Evolutionary conservation across 2,888 invertebrate genomes (phyloP).

Genomic region (Zonitis immaculata): DNA sequence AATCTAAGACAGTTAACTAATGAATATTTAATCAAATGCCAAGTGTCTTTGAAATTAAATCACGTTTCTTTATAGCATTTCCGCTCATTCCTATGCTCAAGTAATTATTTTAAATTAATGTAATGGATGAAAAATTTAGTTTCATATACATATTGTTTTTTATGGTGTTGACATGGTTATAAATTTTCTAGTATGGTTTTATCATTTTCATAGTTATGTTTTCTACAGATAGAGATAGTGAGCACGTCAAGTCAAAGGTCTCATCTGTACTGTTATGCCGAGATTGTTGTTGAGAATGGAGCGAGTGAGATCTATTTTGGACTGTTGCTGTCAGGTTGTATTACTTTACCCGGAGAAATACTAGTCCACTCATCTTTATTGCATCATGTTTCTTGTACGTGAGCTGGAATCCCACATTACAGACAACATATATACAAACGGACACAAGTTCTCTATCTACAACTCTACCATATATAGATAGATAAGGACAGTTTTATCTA

Average conservation of each 20-base stretch:
- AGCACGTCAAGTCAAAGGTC: slow-evolving; percentile 16
- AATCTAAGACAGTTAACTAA: not conserved
- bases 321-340: slow-evolving; percentile 22
- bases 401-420: slow-evolving; percentile 33
- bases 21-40: not conserved
- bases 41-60: not conserved
- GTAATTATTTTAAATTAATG: no score
- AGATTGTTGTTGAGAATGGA: slow-evolving; percentile 6
- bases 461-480: no score
- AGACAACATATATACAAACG: no score
- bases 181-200: not conserved
- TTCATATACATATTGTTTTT: not conserved
- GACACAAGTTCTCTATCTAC: no score
- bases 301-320: slow-evolving; percentile 12
- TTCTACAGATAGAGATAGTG: not conserved
- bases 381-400: slow-evolving; percentile 42
- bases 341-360: slow-evolving; percentile 21
- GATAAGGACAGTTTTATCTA: no score
- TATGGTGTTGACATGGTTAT: not conserved
- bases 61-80: no score
- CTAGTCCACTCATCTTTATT: slow-evolving; percentile 42
- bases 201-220: not conserved
- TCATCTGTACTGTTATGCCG: slow-evolving; percentile 11
- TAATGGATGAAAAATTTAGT: no score
- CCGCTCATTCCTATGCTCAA: no score